Base-by-base conservation (phyloP, 2,888 invertebrate species). In the Trichopoda pennipes region DNA sequence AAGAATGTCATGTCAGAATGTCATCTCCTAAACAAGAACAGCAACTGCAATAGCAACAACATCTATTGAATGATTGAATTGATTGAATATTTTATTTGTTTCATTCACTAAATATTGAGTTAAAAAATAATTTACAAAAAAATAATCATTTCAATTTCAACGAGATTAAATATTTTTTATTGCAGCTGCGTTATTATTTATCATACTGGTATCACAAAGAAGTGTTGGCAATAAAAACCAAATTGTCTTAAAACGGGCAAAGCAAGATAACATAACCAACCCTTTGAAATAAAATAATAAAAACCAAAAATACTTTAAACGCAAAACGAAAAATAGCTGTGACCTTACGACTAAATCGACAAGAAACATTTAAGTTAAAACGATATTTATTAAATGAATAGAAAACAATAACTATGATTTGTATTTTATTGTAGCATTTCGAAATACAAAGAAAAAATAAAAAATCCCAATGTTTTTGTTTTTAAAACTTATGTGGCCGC, bases 171-270 rank as follows among this genome's bases (percentile, higher is more conserved):
- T 51, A 17, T 42, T 16, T 42, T 38, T 16, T 38, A 21, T 35
- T 53, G 38, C 6, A 16, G 23, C 28, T 44, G 47, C 35, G 53
- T 42, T 72, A 23, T 17, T 51, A 61, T 44, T 44, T 14, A 10
- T 10, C 16, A 63, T 17, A 7, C 21, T 53, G 21, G 35, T 32
- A 55, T 73, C 32, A 16, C 1, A 38, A 38, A 51, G 2, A 73
- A 47, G 23, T 47, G 21, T 8, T 47, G 74, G 64, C 10, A 55
- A 74, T 74, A 64, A 73, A 74, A 74, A 17, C 23, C n/a, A 47
- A 60, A 60, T 68, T 38, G 12, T 38, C 12, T 38, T 8, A 7
- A 38, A 38, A 38, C 3, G 12, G 38, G 3, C 61, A 49, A 3
- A 21, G 51, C 12, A 12, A 35, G 21, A 72, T 60, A 66, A 60